Evolutionary conservation across 2,888 invertebrate species (phyloP), one percentile per base, ranked within the genome.

Genomic region (Epiblema foenella): DNA sequence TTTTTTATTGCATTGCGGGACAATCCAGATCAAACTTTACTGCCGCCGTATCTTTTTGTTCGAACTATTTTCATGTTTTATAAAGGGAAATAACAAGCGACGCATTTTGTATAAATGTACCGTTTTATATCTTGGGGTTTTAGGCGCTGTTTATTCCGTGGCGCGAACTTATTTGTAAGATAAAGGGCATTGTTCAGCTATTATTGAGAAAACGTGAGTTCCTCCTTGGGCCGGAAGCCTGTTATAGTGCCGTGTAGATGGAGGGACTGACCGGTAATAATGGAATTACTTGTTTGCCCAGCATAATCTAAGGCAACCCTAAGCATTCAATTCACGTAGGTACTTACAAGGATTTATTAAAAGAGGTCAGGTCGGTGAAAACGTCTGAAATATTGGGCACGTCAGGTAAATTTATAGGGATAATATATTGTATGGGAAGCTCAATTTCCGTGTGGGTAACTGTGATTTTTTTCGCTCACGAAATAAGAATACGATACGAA

Each of bases 331-430:
- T 80, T 78, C 78, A 81, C 78, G 79, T 81, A 77, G 58, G 69
- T 64, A 68, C 66, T 67, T 72, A 72, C 67, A 62, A 81, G 86
- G 85, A 90, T 91, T 90, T 91, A 90, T 92, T 88, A 89, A 88
- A 89, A 87, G 86, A 87, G 89, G 87, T 85, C 83, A 88, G 85
- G 84, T 84, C 81, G 86, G 87, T 89, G 89, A 90, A 91, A 91
- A 89, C 90, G 85, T 83, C 86, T 91, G 89, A 92, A 91, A 91
- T 91, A 93, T 93, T 89, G 89, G 86, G 81, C 85, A 88, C 82
- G 91, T 93, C 90, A 88, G 87, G 88, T 87, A 85, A 92, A 93
- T 91, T 91, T 93, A 93, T 93, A 87, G 91, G 87, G 82, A 89
- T 90, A 90, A 93, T 93, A 91, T 89, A 86, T 91, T 89, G 85